Conservation (phyloP, 2,113 vertebrate species). For the Vanacampus margaritifer region DNA sequence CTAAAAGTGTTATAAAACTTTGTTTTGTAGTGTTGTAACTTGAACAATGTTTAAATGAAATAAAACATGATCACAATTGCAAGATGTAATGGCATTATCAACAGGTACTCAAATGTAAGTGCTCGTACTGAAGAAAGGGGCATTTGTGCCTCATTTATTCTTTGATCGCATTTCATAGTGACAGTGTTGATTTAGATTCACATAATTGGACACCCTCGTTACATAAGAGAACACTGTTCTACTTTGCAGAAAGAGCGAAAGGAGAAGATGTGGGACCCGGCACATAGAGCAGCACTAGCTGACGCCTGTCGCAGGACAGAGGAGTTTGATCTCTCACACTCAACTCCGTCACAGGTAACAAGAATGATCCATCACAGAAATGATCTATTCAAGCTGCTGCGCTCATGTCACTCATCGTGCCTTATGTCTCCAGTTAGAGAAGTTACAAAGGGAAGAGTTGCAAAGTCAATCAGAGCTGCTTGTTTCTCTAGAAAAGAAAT, state of each 20-base stretch:
- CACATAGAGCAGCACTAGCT: constrained; percentile 85
- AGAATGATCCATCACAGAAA: background rate
- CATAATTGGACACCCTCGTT: background rate
- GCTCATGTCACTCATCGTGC: background rate
- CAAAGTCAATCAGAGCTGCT: constrained; percentile 90
- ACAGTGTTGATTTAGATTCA: background rate
- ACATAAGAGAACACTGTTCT: background rate
- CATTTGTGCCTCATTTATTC: background rate
- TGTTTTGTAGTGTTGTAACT: no score
- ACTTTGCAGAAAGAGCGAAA: constrained; percentile 91
- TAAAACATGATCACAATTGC: background rate
- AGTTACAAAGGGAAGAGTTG: constrained; percentile 91
- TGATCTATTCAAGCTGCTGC: background rate
- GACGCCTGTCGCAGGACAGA: constrained; percentile 88
- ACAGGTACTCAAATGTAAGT: background rate
- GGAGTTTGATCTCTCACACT: constrained; percentile 85
- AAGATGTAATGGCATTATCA: background rate
- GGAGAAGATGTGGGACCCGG: constrained; percentile 94
- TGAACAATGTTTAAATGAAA: background rate
- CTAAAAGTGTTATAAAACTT: no score
- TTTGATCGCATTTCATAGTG: background rate
- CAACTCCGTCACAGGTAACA: constrained; percentile 78
- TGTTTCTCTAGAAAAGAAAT: constrained; percentile 94
- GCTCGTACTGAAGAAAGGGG: background rate
- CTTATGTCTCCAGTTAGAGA: constrained; percentile 75